Evolutionary conservation across 2,113 vertebrate species (phyloP), one percentile per base, ranked within the genome.

Genomic region (Megaceryle torquata): DNA sequence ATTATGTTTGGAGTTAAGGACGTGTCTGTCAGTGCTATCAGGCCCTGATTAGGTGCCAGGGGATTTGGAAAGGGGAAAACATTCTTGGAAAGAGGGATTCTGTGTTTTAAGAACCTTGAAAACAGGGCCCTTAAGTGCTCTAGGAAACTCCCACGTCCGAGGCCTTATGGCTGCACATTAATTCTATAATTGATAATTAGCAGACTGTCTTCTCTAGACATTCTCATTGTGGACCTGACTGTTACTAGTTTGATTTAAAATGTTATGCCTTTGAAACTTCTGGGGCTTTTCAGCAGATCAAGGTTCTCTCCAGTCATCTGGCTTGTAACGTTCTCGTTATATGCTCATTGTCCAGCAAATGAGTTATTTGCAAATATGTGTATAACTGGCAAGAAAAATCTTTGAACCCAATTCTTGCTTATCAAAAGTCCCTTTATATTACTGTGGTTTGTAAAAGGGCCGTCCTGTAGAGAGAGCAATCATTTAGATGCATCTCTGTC

Each of bases 141-240:
- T 29, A 16, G 29, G 24, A 46, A 46, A 31, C 0, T 1, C 18
- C n/a, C 4, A 2, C 18, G 2, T 10, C 44, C 3, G 44, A 21
- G 29, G 16, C 33, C 33, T 54, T 13, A 5, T 1, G 48, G 51
- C 46, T 50, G 57, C 39, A 25, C 2, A 1, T 44, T 37, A 56
- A 41, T 59, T 91, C 53, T 65, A 15, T 31, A 56, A 20, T 3
- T 7, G 31, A 9, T 53, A 48, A 43, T 37, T 37, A 11, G 10
- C 44, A 70, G 48, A 28, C 54, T 50, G 11, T 60, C 33, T 64
- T 64, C 71, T 16, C 2, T 26, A 44, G 46, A 14, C 6, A 3
- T 13, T 35, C 19, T 21, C 21, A 41, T 25, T 21, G 51, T 60
- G 46, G 70, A 74, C 50, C 88, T 70, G 28, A 5, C 29, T 29